Conservation (phyloP, 2,113 vertebrate species). For the Nothoprocta perdicaria region DNA sequence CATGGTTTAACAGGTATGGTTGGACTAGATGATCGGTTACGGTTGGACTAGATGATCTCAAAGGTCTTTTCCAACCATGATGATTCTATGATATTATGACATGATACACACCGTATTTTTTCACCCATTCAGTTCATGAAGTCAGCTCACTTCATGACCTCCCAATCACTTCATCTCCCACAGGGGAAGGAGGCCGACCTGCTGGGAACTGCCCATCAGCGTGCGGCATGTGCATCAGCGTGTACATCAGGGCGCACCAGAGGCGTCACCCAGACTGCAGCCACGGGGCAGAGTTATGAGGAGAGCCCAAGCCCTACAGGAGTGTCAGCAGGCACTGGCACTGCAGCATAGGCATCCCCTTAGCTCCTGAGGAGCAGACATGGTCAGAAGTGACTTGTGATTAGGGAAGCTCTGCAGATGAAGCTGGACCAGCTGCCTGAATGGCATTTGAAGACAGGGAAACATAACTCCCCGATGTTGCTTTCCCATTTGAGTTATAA, state of each 20-base stretch:
- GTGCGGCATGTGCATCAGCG: not conserved
- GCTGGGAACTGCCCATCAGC: not conserved
- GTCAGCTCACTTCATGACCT: no score
- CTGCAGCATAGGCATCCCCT: not conserved
- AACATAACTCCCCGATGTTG: rapidly evolving
- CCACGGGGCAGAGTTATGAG: not conserved
- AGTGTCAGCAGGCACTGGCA: not conserved
- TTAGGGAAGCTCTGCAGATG: not conserved
- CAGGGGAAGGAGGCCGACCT: not conserved
- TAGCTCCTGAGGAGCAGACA: not conserved
- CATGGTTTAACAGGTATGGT: no score
- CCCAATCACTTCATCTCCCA: not conserved
- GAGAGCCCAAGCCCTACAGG: not conserved
- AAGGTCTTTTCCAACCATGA: no score
- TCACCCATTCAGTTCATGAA: not conserved
- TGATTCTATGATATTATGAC: no score
- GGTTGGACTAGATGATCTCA: no score
- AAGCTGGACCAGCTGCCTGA: rapidly evolving
- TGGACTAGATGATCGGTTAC: no score
- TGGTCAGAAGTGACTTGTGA: not conserved
- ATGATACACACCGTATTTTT: not conserved
- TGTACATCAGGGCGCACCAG: not conserved
- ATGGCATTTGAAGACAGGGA: not conserved
- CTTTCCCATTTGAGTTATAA: not conserved
- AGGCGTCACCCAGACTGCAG: not conserved